Evolutionary conservation across 2,888 invertebrate genomes (phyloP).

Genomic region (Cataglyphis cursor): DNA sequence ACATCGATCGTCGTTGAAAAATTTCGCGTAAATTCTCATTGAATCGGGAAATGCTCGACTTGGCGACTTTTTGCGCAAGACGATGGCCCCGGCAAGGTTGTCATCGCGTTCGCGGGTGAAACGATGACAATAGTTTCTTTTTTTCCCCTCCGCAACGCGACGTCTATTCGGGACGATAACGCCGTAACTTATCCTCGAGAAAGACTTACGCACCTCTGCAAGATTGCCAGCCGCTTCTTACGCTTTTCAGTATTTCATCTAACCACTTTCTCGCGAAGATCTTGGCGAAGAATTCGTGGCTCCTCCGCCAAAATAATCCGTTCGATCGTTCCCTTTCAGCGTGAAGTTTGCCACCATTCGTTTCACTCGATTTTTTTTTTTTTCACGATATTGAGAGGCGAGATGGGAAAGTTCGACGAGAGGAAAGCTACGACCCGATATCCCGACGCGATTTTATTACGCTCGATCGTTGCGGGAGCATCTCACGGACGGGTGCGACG

Average conservation of each 20-base stretch:
- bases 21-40: not conserved
- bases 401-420: not conserved
- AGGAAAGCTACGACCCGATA: not conserved
- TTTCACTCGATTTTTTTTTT: not conserved
- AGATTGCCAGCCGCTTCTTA: not conserved
- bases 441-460: not conserved
- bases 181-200: not conserved
- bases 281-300: not conserved
- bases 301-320: not conserved
- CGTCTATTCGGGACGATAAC: not conserved
- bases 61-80: conserved; percentile 42
- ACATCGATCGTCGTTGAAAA: not conserved
- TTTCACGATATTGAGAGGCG: not conserved
- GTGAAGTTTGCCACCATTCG: not conserved
- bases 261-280: not conserved
- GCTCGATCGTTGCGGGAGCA: conserved; percentile 6
- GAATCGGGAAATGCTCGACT: not conserved
- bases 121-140: not conserved
- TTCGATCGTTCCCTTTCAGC: not conserved
- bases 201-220: not conserved
- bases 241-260: not conserved
- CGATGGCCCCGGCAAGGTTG: conserved; percentile 61
- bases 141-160: not conserved
- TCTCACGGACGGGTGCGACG: not conserved
- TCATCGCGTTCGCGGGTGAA: conserved; percentile 59